A percentile compares a stretch with the other conserved stretches of the same genome.
phyloP scores from a whole-genome alignment of 2,888 invertebrate species.

The Brenthis daphne region DNA sequence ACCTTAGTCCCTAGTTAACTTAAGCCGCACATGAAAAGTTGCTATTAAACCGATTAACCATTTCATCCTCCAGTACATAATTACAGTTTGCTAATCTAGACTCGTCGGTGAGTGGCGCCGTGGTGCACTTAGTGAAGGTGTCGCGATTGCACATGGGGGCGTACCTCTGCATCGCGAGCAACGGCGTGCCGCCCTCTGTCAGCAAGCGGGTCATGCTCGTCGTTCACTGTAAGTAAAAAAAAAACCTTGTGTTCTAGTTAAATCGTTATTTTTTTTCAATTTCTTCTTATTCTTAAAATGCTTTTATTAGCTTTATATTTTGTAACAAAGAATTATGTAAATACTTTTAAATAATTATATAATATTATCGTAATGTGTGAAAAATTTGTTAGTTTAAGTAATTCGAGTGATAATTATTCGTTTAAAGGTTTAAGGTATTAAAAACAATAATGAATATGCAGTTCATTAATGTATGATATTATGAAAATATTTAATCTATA shows the following conservation, averaged over 20 bases:
- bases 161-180: conserved; percentile 89
- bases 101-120: conserved; percentile 84
- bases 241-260: background rate
- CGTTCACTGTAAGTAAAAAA: conserved; percentile 89
- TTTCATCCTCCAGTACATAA: conserved; percentile 25
- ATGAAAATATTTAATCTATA: no score
- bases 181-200: conserved; percentile 91
- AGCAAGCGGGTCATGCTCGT: conserved; percentile 90
- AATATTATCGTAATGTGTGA: no score
- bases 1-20: background rate
- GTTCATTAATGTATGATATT: no score
- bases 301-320: no score
- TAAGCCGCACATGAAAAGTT: conserved; percentile 2
- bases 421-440: no score
- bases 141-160: conserved; percentile 89
- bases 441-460: no score
- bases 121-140: conserved; percentile 85
- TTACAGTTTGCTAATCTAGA: conserved; percentile 66
- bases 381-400: no score
- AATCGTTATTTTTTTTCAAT: background rate
- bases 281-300: background rate
- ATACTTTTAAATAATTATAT: no score
- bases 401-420: no score
- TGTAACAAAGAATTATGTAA: no score
- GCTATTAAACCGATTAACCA: conserved; percentile 4